Base-by-base conservation (phyloP, 2,113 vertebrate genomes). In the Nesogale talazaci region DNA sequence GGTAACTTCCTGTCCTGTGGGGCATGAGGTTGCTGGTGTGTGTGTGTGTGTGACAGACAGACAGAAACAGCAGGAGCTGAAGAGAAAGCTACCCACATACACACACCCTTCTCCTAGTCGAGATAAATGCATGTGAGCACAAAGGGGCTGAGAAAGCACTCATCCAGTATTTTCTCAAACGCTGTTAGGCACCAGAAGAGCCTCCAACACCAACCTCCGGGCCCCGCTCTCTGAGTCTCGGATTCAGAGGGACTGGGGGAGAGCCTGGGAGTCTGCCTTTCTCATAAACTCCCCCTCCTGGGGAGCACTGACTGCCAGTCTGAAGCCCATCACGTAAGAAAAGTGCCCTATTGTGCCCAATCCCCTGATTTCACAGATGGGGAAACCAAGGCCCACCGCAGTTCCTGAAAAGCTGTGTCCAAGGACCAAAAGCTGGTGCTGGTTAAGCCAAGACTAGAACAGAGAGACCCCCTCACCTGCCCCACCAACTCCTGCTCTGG, bases 261-360 rank as follows among this genome's bases (percentile, higher is more conserved):
- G 23, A 34, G 20, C 25, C 78, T 76, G 38, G 80, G 80, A 92
- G 93, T 85, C 16, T 82, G 65, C 34, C 20, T 86, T 90, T 93
- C 65, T 80, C 27, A 6, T 31, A 65, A 81, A 16, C 20, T 40
- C 14, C 46, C 38, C 23, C n/a, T n/a, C n/a, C n/a, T 52, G 46
- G 46, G 46, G 42, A 79, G 42, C 1, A 0, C 46, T 40, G 25
- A 75, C 25, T 76, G 52, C 63, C 31, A 29, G 11, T 72, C 38
- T 46, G 25, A 79, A 42, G 77, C 52, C 12, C 31, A 75, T 14
- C 15, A 25, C 89, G 46, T 52, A 74, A 76, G 65, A 93, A 81
- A 93, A 81, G n/a, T 10, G 34, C 38, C 25, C 25, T 7, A 72
- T 67, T 78, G 59, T 34, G 27, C 31, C 57, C 61, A 65, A 57